These are phyloP conservation scores for Dromius quadrimaculatus DNA, from an alignment of 2,888 invertebrate species.

Conservation along the genomic window DNA sequence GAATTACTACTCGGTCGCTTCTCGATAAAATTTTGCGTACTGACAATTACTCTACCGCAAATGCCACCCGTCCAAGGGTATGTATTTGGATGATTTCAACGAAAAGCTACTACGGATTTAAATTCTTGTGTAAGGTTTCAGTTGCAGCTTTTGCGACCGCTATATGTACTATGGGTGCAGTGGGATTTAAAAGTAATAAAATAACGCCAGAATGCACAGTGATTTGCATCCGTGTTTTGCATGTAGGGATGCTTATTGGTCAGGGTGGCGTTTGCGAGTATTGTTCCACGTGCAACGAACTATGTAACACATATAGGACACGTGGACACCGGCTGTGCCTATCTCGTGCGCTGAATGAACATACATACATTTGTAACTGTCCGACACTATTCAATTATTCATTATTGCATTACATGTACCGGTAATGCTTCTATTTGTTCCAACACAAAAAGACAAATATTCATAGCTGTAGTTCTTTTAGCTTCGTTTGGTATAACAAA, in stretches of 20 bases:
- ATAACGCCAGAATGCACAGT: constrained; percentile 27
- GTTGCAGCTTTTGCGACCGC: constrained; percentile 13
- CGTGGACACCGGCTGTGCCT: not conserved
- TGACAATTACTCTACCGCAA: no score
- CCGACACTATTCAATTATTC: constrained; percentile 31
- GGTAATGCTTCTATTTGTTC: constrained; percentile 28
- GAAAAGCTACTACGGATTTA: not conserved
- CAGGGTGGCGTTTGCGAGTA: not conserved
- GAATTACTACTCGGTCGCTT: no score
- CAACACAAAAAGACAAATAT: no score
- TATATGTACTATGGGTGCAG: constrained; percentile 30
- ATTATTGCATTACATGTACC: constrained; percentile 29
- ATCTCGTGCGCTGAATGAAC: constrained; percentile 27
- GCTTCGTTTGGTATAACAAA: no score
- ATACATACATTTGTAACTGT: constrained; percentile 22
- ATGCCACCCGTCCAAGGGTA: no score
- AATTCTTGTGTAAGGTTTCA: constrained; percentile 1
- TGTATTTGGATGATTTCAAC: not conserved
- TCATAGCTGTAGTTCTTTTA: no score
- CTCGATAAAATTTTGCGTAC: no score
- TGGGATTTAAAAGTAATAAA: constrained; percentile 50
- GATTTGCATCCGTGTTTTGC: constrained; percentile 36
- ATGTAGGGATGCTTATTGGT: not conserved
- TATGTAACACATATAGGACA: not conserved
- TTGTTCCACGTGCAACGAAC: not conserved